Base-by-base conservation (phyloP, 30 jellyfish, hydroid and myxozoan genomes). In the Turritopsis rubra region DNA sequence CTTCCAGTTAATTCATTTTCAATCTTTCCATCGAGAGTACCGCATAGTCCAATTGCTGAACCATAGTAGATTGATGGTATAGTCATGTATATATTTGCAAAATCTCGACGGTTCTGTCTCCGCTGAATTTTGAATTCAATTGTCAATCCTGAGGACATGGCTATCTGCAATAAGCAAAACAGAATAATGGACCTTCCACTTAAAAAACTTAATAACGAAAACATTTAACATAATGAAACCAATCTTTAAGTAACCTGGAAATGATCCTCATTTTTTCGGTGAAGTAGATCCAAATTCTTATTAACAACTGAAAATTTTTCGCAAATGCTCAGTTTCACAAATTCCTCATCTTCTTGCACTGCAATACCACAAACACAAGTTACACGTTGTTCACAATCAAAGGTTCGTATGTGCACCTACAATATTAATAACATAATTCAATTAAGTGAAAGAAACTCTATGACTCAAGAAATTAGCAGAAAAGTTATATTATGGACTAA, bases 41-140 rank as follows among this genome's bases (percentile, higher is more conserved):
- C 87, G n/a, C 87, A 80, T 1, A 80, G 87, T 8, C 87, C 87
- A 0, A 19, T 73, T 18, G 87, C 54, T 28, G 52, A 28, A 26
- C 30, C 82, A n/a, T 80, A 80, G 30, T 80, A 54, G 29, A 26
- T 23, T 7, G 81, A 30, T 7, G 87, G 87, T 41, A 80, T 19
- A 19, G 70, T 80, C 28, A 80, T 41, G 8, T 80, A 28, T 8
- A 80, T 23, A 1, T 80, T 54, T 21, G 66, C 87, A 54, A 52
- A 80, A 54, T 66, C 30, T 23, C 22, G 77, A n/a, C 77, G 77
- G 77, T 19, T 68, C 0, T 27, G 22, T 19, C 77, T 68, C 30
- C 30, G 77, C 19, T 68, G 77, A 27, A 68, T 68, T 68, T 68
- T 23, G 30, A 68, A 68, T 68, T 23, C 28, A 68, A 68, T n/a